A percentile compares a stretch with the other conserved stretches of the same genome.
Evolutionary conservation across 2,113 vertebrate species (phyloP).

Genomic region (Anoura caudifer): DNA sequence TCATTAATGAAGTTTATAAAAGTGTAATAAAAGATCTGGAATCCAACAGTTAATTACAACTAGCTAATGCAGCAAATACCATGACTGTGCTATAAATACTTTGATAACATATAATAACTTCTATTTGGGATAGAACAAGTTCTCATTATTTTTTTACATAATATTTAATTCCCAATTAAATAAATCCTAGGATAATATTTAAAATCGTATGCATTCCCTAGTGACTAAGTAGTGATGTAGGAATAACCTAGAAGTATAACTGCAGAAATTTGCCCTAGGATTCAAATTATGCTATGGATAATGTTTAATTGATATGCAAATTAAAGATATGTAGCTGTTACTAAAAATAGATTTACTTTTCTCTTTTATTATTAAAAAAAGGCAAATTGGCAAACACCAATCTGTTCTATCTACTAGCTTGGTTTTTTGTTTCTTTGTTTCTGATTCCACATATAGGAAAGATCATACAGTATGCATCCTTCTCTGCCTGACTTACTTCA

Average conservation of each 20-base stretch:
- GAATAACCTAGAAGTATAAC: background rate
- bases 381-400: background rate
- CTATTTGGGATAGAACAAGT: background rate
- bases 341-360: background rate
- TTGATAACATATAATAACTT: background rate
- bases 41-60: slow-evolving; percentile 10
- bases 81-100: background rate
- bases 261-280: background rate
- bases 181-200: background rate
- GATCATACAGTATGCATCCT: background rate
- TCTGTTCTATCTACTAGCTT: background rate
- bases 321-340: background rate
- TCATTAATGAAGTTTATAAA: background rate
- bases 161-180: slow-evolving; percentile 5
- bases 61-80: background rate
- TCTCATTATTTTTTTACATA: slow-evolving; percentile 8
- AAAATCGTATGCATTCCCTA: background rate
- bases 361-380: background rate
- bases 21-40: background rate
- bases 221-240: background rate
- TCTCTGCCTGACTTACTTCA: background rate
- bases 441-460: background rate
- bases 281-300: background rate
- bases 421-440: background rate
- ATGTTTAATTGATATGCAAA: background rate